phyloP scores from a whole-genome alignment of 2,797 vertebrate species.

The Synanceia verrucosa region DNA sequence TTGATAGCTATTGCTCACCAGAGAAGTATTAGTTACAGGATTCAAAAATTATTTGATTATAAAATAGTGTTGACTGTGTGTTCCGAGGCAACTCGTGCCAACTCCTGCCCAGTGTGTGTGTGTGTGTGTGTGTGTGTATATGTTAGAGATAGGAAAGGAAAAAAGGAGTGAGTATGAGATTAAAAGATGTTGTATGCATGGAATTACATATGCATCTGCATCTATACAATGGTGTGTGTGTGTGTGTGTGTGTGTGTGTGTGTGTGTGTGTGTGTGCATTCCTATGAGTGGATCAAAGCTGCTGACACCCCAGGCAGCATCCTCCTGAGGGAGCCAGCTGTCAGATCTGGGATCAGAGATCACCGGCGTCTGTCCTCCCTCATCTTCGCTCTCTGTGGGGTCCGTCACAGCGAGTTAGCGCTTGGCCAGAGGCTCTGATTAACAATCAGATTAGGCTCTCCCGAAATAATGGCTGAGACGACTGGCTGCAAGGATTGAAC shows the following conservation, averaged over 20 bases:
- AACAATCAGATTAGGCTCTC: slow-evolving; percentile 59
- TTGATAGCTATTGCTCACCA: slow-evolving; percentile 54
- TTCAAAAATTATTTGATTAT: slow-evolving; percentile 79
- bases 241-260: slow-evolving; percentile 19
- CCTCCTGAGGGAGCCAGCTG: slow-evolving; percentile 71
- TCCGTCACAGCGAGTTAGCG: slow-evolving; percentile 73
- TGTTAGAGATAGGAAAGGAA: slow-evolving; percentile 6
- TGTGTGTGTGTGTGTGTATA: slow-evolving; percentile 8
- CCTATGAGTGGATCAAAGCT: slow-evolving; percentile 75
- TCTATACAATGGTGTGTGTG: slow-evolving; percentile 8
- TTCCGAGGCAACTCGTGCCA: slow-evolving; percentile 62
- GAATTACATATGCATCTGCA: slow-evolving; percentile 32
- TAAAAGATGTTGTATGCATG: slow-evolving; percentile 27
- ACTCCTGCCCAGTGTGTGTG: slow-evolving; percentile 26
- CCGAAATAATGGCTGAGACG: slow-evolving; percentile 33
- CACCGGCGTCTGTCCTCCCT: slow-evolving; percentile 56
- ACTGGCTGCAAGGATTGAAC: slow-evolving; percentile 4
- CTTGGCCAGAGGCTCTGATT: slow-evolving; percentile 62
- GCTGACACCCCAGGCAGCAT: slow-evolving; percentile 67
- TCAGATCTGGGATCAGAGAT: slow-evolving; percentile 76
- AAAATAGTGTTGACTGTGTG: slow-evolving; percentile 66
- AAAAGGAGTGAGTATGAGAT: slow-evolving; percentile 36
- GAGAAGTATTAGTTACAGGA: slow-evolving; percentile 67
- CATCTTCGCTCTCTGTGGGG: slow-evolving; percentile 62
- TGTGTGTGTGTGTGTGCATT: slow-evolving; percentile 52